phyloP scores from a whole-genome alignment of 2,888 invertebrate genomes.

The Hoplodrina ambigua region DNA sequence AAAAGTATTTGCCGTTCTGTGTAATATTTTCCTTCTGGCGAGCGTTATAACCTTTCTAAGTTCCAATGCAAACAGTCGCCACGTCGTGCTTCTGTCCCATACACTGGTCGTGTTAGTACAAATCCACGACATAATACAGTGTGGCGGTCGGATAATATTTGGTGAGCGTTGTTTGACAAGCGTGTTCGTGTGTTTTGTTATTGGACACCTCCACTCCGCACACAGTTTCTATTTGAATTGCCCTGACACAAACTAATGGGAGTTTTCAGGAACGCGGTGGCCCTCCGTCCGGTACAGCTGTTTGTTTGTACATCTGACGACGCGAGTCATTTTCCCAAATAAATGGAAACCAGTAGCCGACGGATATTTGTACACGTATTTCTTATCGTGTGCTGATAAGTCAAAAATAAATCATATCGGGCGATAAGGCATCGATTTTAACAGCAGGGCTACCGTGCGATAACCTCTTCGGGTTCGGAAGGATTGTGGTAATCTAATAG shows the following conservation, averaged over 20 bases:
- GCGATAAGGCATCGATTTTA: slow-evolving; percentile 83
- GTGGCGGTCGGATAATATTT: slow-evolving; percentile 87
- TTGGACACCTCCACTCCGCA: slow-evolving; percentile 87
- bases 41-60: slow-evolving; percentile 77
- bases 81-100: slow-evolving; percentile 79
- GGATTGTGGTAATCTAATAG: slow-evolving; percentile 80
- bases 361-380: slow-evolving; percentile 67
- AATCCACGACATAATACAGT: slow-evolving; percentile 85
- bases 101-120: slow-evolving; percentile 80
- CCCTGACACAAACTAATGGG: slow-evolving; percentile 77
- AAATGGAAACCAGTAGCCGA: slow-evolving; percentile 72
- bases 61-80: slow-evolving; percentile 80
- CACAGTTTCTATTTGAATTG: slow-evolving; percentile 85
- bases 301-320: slow-evolving; percentile 75
- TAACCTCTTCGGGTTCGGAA: slow-evolving; percentile 77
- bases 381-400: slow-evolving; percentile 79
- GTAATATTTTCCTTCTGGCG: slow-evolving; percentile 69
- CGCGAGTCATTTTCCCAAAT: slow-evolving; percentile 64
- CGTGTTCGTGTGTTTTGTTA: slow-evolving; percentile 88
- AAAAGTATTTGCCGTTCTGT: slow-evolving; percentile 64
- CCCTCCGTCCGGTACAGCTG: slow-evolving; percentile 62
- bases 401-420: slow-evolving; percentile 82
- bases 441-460: slow-evolving; percentile 83
- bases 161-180: slow-evolving; percentile 87
- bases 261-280: slow-evolving; percentile 79